These are phyloP conservation scores for Spatulosminthurus flaviceps DNA, from an alignment of 2,888 invertebrate genomes.

Conservation along the genomic window DNA sequence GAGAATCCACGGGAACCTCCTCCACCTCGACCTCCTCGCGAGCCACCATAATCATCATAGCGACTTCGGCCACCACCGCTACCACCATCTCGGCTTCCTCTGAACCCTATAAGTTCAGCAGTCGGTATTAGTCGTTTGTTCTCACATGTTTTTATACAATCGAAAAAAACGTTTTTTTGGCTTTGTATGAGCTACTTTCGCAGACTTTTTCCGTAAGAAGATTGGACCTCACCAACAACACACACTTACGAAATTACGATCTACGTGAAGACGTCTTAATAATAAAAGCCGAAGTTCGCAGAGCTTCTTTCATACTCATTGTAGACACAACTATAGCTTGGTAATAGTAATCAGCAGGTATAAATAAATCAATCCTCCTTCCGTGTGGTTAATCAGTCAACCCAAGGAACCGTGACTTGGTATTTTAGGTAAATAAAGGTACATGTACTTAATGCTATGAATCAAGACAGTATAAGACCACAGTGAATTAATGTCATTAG, in stretches of 20 bases:
- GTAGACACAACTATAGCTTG: neutral
- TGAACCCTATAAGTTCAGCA: conserved; percentile 46
- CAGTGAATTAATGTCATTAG: too few relatives aligned
- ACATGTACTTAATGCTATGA: too few relatives aligned
- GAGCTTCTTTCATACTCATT: neutral
- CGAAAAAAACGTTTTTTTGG: neutral
- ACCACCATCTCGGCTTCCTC: conserved; percentile 68
- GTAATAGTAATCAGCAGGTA: too few relatives aligned
- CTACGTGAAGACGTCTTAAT: conserved; percentile 37
- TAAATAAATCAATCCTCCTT: too few relatives aligned
- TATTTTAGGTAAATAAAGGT: too few relatives aligned
- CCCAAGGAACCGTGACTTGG: too few relatives aligned
- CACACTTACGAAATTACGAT: conserved; percentile 40
- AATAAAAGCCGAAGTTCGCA: neutral
- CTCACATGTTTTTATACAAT: conserved; percentile 19
- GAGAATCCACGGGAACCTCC: conserved; percentile 54
- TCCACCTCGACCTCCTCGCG: conserved; percentile 48
- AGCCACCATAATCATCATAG: conserved; percentile 51
- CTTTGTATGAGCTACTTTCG: neutral
- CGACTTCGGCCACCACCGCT: conserved; percentile 52
- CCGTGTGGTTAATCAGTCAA: too few relatives aligned
- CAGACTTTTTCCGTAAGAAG: neutral
- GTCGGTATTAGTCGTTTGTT: conserved; percentile 36
- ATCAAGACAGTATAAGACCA: too few relatives aligned
- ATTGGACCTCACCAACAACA: conserved; percentile 34